Conservation (phyloP, 35 echinoderm and acorn worm genomes). For the Apostichopus californicus region DNA sequence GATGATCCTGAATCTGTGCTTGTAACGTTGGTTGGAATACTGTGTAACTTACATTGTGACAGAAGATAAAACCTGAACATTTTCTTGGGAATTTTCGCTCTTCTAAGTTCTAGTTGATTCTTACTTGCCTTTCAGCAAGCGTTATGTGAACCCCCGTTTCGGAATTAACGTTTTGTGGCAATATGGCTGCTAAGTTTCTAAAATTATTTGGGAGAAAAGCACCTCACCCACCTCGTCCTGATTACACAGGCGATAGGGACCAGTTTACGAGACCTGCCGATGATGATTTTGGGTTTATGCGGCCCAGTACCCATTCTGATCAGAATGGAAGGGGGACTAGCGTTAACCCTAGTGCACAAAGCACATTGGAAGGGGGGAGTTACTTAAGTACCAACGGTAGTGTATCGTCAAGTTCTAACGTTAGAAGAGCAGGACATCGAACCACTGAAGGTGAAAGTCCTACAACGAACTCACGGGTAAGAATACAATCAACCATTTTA, state of each 20-base stretch:
- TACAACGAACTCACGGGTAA: slow-evolving; percentile 25
- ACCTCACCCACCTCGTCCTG: slow-evolving; percentile 55
- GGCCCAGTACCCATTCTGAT: neutral
- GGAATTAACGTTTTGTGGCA: neutral
- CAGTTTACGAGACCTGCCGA: slow-evolving; percentile 28
- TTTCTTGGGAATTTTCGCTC: neutral
- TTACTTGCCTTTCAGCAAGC: neutral
- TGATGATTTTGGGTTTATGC: slow-evolving; percentile 49
- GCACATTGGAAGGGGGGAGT: slow-evolving; percentile 30
- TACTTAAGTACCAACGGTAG: slow-evolving; percentile 40
- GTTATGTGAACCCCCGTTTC: slow-evolving; percentile 27
- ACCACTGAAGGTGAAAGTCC: slow-evolving; percentile 23
- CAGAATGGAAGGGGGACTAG: slow-evolving; percentile 35
- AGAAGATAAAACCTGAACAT: neutral
- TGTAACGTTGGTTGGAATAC: neutral
- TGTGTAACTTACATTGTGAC: neutral
- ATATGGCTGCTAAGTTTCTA: slow-evolving; percentile 42
- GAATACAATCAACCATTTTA: neutral
- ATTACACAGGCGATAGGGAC: slow-evolving; percentile 38
- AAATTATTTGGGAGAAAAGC: slow-evolving; percentile 58
- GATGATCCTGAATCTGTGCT: too few relatives aligned
- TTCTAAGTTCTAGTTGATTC: neutral
- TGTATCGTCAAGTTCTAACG: slow-evolving; percentile 6
- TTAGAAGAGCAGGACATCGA: slow-evolving; percentile 30
- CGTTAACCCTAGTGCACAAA: neutral